A percentile compares a stretch with the other conserved stretches of the same genome.
phyloP scores from a whole-genome alignment of 2,113 vertebrate genomes.

The Mugil cephalus region DNA sequence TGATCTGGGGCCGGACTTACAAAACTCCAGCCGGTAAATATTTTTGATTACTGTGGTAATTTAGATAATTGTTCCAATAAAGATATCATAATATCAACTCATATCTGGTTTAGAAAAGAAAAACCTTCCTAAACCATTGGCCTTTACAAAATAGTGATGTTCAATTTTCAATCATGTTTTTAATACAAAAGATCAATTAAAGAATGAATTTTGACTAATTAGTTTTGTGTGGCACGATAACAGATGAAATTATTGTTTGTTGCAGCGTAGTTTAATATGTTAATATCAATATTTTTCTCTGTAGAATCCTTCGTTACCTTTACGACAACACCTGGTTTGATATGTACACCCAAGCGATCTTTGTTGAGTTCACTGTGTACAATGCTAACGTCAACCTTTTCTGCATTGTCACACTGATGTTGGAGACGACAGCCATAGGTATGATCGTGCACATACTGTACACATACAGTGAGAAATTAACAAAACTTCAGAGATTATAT shows the following conservation, averaged over 20 bases:
- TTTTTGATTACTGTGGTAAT: neutral
- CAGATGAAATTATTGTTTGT: neutral
- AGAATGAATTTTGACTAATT: neutral
- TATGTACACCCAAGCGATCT: slow-evolving; percentile 90
- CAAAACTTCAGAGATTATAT: too few relatives aligned
- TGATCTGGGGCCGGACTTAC: slow-evolving; percentile 86
- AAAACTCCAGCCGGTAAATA: slow-evolving; percentile 87
- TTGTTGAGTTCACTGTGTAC: slow-evolving; percentile 96
- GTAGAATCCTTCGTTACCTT: slow-evolving; percentile 90
- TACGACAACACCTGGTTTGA: slow-evolving; percentile 93
- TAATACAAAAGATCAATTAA: neutral
- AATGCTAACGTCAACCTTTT: slow-evolving; percentile 97
- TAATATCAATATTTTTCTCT: neutral
- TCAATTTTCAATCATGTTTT: neutral
- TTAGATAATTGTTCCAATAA: neutral
- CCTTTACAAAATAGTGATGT: neutral
- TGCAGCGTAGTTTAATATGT: neutral
- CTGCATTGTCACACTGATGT: slow-evolving; percentile 89
- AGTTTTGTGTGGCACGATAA: neutral
- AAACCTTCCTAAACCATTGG: too few relatives aligned
- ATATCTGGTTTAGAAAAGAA: too few relatives aligned
- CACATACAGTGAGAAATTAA: neutral
- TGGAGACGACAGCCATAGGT: slow-evolving; percentile 93
- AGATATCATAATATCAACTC: neutral
- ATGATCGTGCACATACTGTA: neutral